Percentiles rank a stretch among this genome's conserved stretches.
phyloP scores from a whole-genome alignment of 2,888 invertebrate species.

The Amaurobius ferox region DNA sequence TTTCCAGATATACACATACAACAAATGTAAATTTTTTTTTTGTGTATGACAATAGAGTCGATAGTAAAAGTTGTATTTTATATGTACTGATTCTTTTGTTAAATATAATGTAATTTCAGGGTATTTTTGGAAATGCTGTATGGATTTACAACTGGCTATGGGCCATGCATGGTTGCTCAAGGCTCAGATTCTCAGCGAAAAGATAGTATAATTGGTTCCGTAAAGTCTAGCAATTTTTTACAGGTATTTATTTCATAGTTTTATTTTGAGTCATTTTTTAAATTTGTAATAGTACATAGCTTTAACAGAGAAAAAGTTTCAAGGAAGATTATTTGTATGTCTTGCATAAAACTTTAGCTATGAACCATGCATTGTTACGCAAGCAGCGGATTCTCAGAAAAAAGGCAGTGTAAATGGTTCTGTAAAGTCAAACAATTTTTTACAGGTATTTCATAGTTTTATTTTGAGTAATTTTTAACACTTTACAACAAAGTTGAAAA shows the following conservation, averaged over 20 bases:
- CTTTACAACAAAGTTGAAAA: no score
- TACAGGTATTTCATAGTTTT: conserved; percentile 82
- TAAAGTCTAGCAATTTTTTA: conserved; percentile 93
- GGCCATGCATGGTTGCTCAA: conserved; percentile 94
- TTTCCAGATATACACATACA: no score
- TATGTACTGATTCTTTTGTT: no score
- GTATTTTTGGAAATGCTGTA: conserved; percentile 97
- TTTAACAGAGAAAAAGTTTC: no score
- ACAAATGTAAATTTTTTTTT: no score
- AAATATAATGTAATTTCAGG: conserved; percentile 80
- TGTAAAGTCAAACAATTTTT: conserved; percentile 91
- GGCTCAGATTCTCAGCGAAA: conserved; percentile 78
- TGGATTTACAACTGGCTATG: conserved; percentile 94
- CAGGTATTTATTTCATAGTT: conserved; percentile 80
- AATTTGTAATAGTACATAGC: no score
- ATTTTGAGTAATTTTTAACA: background rate
- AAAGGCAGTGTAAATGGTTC: conserved; percentile 49
- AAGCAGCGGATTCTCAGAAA: conserved; percentile 80
- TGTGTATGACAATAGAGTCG: no score
- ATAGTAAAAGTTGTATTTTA: no score
- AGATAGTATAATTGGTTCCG: conserved; percentile 47
- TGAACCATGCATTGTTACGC: conserved; percentile 94
- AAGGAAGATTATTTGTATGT: no score
- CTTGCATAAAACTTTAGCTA: no score
- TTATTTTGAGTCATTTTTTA: no score